phyloP scores from a whole-genome alignment of 2,888 invertebrate genomes.

The Chloroclysta siterata region DNA sequence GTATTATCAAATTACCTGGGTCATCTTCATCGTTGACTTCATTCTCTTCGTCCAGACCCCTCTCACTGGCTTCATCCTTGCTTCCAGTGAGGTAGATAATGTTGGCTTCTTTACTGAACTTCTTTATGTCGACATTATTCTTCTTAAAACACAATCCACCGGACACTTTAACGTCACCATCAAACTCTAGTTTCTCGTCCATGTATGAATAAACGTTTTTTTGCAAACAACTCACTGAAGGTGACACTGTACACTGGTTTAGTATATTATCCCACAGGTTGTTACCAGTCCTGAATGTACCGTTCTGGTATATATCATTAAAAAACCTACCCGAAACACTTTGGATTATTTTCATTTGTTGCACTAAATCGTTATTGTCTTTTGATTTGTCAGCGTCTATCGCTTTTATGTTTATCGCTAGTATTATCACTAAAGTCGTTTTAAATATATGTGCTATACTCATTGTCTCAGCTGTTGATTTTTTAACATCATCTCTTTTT shows the following conservation, averaged over 20 bases:
- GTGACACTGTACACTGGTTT: constrained; percentile 87
- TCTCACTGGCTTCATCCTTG: constrained; percentile 51
- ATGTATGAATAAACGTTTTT: constrained; percentile 91
- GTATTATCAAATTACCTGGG: constrained; percentile 56
- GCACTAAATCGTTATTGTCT: constrained; percentile 59
- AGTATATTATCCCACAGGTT: constrained; percentile 90
- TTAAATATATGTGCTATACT: constrained; percentile 49
- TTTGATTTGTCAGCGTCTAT: constrained; percentile 51
- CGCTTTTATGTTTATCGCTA: constrained; percentile 56
- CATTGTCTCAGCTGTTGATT: constrained; percentile 34
- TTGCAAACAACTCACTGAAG: constrained; percentile 90
- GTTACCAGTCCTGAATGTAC: constrained; percentile 85
- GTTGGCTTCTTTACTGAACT: constrained; percentile 83
- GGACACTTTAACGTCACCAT: constrained; percentile 87
- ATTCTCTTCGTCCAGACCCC: constrained; percentile 69
- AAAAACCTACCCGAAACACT: constrained; percentile 69
- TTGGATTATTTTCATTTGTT: constrained; percentile 66
- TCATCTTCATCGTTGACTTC: constrained; percentile 70
- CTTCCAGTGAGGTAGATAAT: constrained; percentile 74
- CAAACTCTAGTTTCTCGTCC: constrained; percentile 86
- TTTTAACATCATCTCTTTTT: constrained; percentile 24
- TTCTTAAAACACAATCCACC: constrained; percentile 87
- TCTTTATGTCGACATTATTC: constrained; percentile 86
- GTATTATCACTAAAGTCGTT: constrained; percentile 56
- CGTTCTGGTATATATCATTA: constrained; percentile 73